Base-by-base conservation (phyloP, 2,797 vertebrate species). In the Artibeus jamaicensis region DNA sequence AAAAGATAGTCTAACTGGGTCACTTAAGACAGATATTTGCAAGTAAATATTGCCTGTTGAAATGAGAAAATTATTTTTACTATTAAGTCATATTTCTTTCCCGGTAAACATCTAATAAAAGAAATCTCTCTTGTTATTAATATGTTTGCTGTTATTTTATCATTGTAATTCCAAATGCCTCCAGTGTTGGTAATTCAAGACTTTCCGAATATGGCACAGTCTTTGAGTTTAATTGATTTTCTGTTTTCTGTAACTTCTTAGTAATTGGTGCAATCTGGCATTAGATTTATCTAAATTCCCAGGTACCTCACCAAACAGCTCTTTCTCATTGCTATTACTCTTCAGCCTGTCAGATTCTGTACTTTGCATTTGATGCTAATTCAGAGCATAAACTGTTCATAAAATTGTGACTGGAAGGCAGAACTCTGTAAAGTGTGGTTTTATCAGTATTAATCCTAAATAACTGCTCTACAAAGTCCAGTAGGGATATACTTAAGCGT, bases 211-310 rank as follows among this genome's bases (percentile, higher is more conserved):
- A 29, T 29, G 70, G 46, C 62, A 67, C 74, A 73, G n/a, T 89
- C 48, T 89, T 29, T 48, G 86, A 71, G 62, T 91, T 96, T 91
- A 79, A 89, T 83, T 93, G 87, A 91, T 94, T 96, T 94, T 91
- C 59, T 59, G 3, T 92, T 93, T 89, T 37, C 81, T 55, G 65
- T 94, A 86, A 89, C 55, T 89, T 96, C 42, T 89, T 73, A 50
- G 79, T 91, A 93, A 95, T 83, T 91, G 79, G 65, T 93, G 48
- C 1, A 18, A 2, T 89, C 83, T 73, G 83, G 90, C 59, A 62
- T 94, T 91, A 83, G 79, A 42, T 26, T 74, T n/a, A 53, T 68
- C 59, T 55, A 59, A 68, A 83, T 68, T 93, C 37, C 34, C 74
- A 81, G 74, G 22, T 55, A 42, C 22, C 22, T 89, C 42, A 67